Percentiles rank a stretch among this genome's conserved stretches.
phyloP scores from a whole-genome alignment of 2,888 invertebrate species.

The Dichetophora obliterata region DNA sequence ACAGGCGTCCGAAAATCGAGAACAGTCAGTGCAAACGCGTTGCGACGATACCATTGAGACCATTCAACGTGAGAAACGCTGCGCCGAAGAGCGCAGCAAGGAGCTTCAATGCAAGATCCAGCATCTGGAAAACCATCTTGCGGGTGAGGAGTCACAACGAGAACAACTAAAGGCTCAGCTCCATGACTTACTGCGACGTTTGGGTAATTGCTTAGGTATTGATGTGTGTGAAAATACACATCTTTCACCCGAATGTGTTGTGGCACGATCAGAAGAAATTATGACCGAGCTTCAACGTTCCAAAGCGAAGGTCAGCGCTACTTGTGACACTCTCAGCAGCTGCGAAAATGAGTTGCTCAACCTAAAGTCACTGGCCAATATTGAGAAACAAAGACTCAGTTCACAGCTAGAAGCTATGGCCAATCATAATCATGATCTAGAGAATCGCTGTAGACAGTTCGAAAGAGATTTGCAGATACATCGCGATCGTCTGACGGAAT shows the following conservation, averaged over 20 bases:
- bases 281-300: constrained; percentile 80
- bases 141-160: constrained; percentile 81
- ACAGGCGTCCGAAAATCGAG: constrained; percentile 83
- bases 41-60: constrained; percentile 80
- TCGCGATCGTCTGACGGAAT: constrained; percentile 79
- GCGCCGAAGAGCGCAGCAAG: constrained; percentile 81
- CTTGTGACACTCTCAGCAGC: constrained; percentile 69
- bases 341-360: constrained; percentile 68
- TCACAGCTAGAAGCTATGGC: constrained; percentile 72
- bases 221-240: constrained; percentile 79
- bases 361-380: constrained; percentile 64
- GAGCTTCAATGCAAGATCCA: constrained; percentile 83
- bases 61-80: constrained; percentile 79
- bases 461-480: constrained; percentile 83
- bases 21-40: constrained; percentile 77
- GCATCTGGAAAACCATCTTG: constrained; percentile 79
- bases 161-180: constrained; percentile 77
- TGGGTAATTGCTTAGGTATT: constrained; percentile 80
- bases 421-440: constrained; percentile 78
- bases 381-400: constrained; percentile 82
- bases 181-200: constrained; percentile 80
- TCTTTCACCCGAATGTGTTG: constrained; percentile 78
- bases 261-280: constrained; percentile 83
- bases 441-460: constrained; percentile 79
- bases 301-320: constrained; percentile 72